Conservation (phyloP, 2,113 vertebrate genomes). For the Pelobates fuscus region DNA sequence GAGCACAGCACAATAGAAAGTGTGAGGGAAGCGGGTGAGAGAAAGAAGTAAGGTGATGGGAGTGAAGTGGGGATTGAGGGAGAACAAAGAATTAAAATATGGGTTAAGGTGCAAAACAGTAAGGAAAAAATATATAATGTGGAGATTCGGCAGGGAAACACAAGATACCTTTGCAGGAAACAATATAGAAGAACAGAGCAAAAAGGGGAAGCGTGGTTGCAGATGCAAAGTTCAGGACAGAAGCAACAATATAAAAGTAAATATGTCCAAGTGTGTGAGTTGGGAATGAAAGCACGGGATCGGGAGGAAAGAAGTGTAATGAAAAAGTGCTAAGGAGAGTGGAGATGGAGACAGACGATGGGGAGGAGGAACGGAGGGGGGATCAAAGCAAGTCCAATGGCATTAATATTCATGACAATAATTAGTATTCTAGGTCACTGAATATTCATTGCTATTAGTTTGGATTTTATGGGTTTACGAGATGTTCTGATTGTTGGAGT, state of each 20-base stretch:
- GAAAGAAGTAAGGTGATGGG: conserved; percentile 60
- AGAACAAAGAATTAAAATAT: conserved; percentile 29
- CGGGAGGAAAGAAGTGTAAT: neutral
- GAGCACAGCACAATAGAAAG: conserved; percentile 84
- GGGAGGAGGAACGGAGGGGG: conserved; percentile 64
- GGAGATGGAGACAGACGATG: conserved; percentile 45
- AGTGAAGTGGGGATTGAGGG: conserved; percentile 72
- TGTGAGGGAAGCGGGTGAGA: conserved; percentile 46
- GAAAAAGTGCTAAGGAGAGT: conserved; percentile 26
- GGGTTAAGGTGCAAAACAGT: conserved; percentile 56
- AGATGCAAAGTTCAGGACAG: neutral
- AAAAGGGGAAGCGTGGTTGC: conserved; percentile 61
- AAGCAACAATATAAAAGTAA: neutral
- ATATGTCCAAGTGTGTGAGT: neutral
- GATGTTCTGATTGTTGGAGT: conserved; percentile 84
- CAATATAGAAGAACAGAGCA: conserved; percentile 41
- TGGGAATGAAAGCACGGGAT: neutral
- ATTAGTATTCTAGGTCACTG: conserved; percentile 99
- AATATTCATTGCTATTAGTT: conserved; percentile 99
- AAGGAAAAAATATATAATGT: conserved; percentile 74
- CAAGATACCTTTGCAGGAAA: neutral
- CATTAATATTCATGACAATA: conserved; percentile 99
- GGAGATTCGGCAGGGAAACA: too few relatives aligned
- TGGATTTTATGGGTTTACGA: conserved; percentile 87
- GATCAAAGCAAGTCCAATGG: conserved; percentile 81